phyloP scores from a whole-genome alignment of 2,113 vertebrate species.

The Dipodomys stephensi region DNA sequence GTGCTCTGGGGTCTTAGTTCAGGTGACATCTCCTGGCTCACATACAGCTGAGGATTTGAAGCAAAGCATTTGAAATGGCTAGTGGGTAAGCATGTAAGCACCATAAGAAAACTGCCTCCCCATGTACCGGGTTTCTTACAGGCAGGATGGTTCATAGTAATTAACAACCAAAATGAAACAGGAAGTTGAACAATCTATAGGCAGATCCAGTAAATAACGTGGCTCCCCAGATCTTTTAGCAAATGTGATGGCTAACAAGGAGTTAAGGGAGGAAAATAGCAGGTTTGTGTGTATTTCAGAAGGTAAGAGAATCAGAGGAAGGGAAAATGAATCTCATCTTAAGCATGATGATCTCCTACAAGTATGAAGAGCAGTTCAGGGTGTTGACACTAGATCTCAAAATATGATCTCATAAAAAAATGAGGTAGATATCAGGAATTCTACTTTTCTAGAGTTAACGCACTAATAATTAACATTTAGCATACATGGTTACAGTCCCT shows the following conservation, averaged over 20 bases:
- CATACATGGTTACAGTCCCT: neutral
- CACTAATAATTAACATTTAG: neutral
- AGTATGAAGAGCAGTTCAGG: neutral
- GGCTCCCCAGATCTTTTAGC: neutral
- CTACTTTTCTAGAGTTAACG: neutral
- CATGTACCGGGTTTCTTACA: neutral
- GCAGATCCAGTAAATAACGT: neutral
- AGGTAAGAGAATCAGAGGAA: neutral
- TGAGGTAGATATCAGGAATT: constrained; percentile 18
- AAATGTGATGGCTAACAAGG: neutral
- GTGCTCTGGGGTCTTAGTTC: neutral
- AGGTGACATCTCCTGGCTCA: neutral
- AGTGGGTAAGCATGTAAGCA: rapidly evolving
- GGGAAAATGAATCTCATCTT: neutral
- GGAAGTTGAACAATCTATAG: neutral
- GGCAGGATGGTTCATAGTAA: neutral
- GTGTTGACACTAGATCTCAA: neutral
- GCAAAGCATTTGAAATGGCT: neutral
- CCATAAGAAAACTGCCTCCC: neutral
- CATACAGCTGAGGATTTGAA: neutral
- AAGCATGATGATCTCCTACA: neutral
- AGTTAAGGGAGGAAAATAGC: neutral
- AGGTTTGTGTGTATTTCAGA: constrained; percentile 16
- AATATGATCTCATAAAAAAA: neutral
- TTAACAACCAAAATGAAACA: neutral